These are phyloP conservation scores for Conops quadrifasciatus DNA, from an alignment of 2,888 invertebrate species.

Conservation along the genomic window DNA sequence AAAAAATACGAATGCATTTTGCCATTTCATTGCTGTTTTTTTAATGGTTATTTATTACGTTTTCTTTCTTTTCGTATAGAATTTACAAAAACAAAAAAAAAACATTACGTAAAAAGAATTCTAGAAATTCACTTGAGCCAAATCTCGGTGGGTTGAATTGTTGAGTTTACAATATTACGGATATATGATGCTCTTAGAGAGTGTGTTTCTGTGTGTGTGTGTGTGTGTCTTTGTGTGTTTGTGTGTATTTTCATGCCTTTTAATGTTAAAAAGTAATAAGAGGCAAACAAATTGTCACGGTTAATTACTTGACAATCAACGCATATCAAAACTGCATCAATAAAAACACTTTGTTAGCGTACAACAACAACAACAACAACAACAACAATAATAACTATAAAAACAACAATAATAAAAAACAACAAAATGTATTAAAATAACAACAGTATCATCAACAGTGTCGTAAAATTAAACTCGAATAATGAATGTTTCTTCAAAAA, in stretches of 20 bases:
- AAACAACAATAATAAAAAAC: too few relatives aligned
- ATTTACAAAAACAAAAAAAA: not conserved
- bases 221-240: conserved; percentile 6
- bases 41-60: not conserved
- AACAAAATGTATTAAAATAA: too few relatives aligned
- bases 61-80: not conserved
- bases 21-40: conserved; percentile 37
- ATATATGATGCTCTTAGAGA: not conserved
- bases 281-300: conserved; percentile 22
- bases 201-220: conserved; percentile 3
- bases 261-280: not conserved
- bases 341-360: too few relatives aligned
- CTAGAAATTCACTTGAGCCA: conserved; percentile 3
- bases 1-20: conserved; percentile 13
- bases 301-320: conserved; percentile 22
- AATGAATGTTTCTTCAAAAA: too few relatives aligned
- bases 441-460: too few relatives aligned
- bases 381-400: too few relatives aligned
- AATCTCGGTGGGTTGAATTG: too few relatives aligned
- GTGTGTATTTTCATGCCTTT: not conserved
- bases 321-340: not conserved
- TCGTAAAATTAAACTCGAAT: too few relatives aligned
- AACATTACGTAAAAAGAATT: not conserved
- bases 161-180: not conserved
- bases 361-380: too few relatives aligned